Evolutionary conservation across 2,888 invertebrate species (phyloP).

Genomic region (Hypomecis punctinalis): DNA sequence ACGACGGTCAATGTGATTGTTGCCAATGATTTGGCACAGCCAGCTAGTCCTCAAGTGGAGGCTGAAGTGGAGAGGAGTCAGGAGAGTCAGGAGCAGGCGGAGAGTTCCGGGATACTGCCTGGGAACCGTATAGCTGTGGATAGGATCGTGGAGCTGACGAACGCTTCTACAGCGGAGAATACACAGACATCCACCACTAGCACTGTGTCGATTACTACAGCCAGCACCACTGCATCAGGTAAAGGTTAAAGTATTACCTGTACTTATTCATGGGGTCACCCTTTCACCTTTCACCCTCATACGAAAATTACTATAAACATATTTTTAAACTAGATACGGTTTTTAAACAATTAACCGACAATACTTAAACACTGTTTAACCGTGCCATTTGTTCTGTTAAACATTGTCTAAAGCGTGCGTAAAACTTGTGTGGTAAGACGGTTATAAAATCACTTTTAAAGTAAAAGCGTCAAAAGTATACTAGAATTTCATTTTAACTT

Average conservation of each 20-base stretch:
- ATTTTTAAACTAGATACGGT: no score
- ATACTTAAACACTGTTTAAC: no score
- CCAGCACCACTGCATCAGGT: slow-evolving; percentile 80
- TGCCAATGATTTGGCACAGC: slow-evolving; percentile 70
- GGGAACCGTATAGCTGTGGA: slow-evolving; percentile 75
- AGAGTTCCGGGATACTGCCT: slow-evolving; percentile 60
- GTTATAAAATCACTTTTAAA: no score
- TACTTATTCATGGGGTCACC: no score
- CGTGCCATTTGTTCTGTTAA: no score
- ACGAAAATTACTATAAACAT: no score
- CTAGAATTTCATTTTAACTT: no score
- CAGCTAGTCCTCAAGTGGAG: slow-evolving; percentile 64
- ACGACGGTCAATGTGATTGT: slow-evolving; percentile 82
- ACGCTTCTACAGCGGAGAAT: slow-evolving; percentile 55
- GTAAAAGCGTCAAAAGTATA: no score
- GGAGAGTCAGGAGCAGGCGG: slow-evolving; percentile 51
- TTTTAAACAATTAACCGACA: no score
- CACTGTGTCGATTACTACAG: slow-evolving; percentile 63
- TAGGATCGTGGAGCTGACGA: slow-evolving; percentile 72
- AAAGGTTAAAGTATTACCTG: slow-evolving; percentile 30
- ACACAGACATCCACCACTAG: slow-evolving; percentile 59
- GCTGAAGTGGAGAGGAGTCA: slow-evolving; percentile 48
- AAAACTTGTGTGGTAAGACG: no score
- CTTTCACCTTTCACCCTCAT: no score
- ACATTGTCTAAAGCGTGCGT: no score